These are phyloP conservation scores for Phyllostomus discolor DNA, from an alignment of 2,113 vertebrate genomes.

Conservation along the genomic window DNA sequence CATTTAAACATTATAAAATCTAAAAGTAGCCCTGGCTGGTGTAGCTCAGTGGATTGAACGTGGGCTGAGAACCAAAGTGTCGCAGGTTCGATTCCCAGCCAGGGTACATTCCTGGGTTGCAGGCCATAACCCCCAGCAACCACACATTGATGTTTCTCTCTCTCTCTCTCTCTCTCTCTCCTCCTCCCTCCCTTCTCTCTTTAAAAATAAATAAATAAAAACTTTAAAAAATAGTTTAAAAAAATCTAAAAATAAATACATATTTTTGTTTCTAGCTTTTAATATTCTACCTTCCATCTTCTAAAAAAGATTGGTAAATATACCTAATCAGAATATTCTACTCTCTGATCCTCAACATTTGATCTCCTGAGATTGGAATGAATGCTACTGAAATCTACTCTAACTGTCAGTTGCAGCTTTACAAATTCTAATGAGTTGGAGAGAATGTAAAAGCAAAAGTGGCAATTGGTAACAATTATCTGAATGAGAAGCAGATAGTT, in stretches of 20 bases:
- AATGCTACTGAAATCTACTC: conserved; percentile 38
- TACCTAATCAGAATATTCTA: conserved; percentile 39
- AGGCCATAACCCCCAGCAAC: too few species aligned
- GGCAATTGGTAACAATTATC: conserved; percentile 50
- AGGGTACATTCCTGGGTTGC: too few species aligned
- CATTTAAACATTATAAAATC: neutral
- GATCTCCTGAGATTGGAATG: conserved; percentile 34
- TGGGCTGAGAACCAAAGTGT: too few species aligned
- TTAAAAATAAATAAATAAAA: too few species aligned
- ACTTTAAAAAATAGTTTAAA: too few species aligned
- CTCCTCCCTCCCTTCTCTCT: too few species aligned
- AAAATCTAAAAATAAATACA: conserved; percentile 12
- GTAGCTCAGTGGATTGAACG: too few species aligned
- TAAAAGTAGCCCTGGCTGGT: too few species aligned
- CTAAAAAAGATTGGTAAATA: conserved; percentile 22
- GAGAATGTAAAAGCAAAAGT: conserved; percentile 37
- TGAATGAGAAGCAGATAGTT: conserved; percentile 32
- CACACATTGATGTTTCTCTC: too few species aligned
- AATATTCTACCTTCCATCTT: conserved; percentile 7
- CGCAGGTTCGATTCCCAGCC: too few species aligned
- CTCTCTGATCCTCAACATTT: conserved; percentile 34
- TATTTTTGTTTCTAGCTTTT: conserved; percentile 10
- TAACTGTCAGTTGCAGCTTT: conserved; percentile 12
- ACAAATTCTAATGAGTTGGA: conserved; percentile 42
- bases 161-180: too few species aligned